Percentiles rank a stretch among this genome's conserved stretches.
phyloP scores from a whole-genome alignment of 2,888 invertebrate species.

The Machimus rusticus region DNA sequence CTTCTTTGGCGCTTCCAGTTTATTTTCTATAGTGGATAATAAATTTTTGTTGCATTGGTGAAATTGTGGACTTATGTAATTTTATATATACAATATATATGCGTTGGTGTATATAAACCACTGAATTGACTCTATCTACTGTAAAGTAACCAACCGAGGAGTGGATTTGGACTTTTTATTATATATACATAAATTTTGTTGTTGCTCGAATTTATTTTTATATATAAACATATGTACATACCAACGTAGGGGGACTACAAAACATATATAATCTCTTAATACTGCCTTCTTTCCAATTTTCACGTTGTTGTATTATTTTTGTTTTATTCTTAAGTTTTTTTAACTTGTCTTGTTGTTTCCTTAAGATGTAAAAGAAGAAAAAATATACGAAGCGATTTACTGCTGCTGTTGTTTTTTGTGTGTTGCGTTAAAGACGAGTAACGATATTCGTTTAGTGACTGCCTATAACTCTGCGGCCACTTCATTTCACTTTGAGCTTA shows the following conservation, averaged over 20 bases:
- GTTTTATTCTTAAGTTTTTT: background rate
- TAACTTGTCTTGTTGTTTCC: constrained; percentile 6
- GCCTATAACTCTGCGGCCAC: constrained; percentile 38
- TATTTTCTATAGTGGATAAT: background rate
- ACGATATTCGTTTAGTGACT: constrained; percentile 43
- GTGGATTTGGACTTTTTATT: background rate
- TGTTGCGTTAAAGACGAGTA: constrained; percentile 40
- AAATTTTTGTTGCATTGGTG: background rate
- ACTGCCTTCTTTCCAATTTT: constrained; percentile 38
- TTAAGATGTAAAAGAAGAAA: background rate
- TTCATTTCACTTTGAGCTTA: constrained; percentile 40
- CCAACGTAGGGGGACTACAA: background rate
- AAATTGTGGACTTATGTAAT: constrained; percentile 5
- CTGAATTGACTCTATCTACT: background rate
- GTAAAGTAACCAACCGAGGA: constrained; percentile 14
- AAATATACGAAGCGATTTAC: background rate
- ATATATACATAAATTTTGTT: constrained; percentile 13
- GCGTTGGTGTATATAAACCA: constrained; percentile 30
- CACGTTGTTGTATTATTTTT: constrained; percentile 8
- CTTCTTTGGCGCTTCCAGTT: background rate
- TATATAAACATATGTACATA: constrained; percentile 6
- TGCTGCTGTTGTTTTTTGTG: constrained; percentile 40
- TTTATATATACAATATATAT: background rate
- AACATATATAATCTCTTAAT: constrained; percentile 25
- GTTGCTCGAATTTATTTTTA: background rate